A percentile compares a stretch with the other conserved stretches of the same genome.
These are phyloP conservation scores for Meriones psammophilus DNA, from an alignment of 2,797 vertebrate genomes.

Conservation along the genomic window DNA sequence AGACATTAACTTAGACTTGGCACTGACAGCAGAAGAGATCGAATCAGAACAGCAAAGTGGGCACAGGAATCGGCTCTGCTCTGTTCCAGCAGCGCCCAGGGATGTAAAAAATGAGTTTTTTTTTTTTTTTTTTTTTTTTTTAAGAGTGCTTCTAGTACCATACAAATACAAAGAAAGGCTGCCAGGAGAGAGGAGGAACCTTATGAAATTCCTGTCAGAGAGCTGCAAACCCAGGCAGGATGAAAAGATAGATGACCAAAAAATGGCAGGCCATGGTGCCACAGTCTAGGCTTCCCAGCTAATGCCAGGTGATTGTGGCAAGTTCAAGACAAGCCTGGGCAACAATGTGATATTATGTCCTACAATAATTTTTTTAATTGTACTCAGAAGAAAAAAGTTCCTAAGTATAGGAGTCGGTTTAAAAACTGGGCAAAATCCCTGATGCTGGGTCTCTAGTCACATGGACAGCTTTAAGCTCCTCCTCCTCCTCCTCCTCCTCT, in stretches of 20 bases:
- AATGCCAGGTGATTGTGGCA: background rate
- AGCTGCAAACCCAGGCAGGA: background rate
- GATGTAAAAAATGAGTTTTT: background rate
- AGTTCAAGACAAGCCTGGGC: background rate
- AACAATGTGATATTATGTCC: background rate
- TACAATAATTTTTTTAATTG: background rate
- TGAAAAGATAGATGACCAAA: background rate
- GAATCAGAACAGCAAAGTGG: slow-evolving; percentile 52
- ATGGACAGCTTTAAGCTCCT: background rate
- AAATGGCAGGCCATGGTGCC: background rate
- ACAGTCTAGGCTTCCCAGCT: background rate
- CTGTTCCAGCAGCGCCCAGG: background rate
- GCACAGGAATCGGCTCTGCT: slow-evolving; percentile 4
- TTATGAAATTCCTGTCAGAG: background rate
- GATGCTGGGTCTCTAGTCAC: background rate
- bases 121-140: background rate
- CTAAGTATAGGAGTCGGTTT: background rate
- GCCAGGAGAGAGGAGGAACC: background rate
- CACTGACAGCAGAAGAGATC: slow-evolving; percentile 61
- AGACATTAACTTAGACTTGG: slow-evolving; percentile 76
- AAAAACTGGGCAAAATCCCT: background rate
- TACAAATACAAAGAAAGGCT: slow-evolving; percentile 18
- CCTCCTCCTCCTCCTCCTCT: background rate
- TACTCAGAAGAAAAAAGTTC: background rate
- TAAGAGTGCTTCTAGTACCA: background rate